Conservation (phyloP, 2,888 invertebrate species). For the Trissolcus brochymenae region DNA sequence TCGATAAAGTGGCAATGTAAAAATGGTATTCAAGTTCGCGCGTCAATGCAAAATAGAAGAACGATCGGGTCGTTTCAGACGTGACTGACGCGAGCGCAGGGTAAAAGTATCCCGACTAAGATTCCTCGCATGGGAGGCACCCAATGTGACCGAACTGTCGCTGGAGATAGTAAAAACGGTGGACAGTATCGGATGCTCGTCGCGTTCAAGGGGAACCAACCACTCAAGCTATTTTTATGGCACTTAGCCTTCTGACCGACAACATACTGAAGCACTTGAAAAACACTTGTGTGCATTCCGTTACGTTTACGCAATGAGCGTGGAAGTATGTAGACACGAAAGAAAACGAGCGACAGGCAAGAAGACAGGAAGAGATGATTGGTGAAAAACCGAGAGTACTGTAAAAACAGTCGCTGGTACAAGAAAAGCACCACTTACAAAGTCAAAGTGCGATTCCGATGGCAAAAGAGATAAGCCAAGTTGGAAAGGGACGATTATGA, state of each 20-base stretch:
- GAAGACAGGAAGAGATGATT: conserved; percentile 51
- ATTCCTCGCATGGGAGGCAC: conserved; percentile 42
- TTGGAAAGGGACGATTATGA: neutral
- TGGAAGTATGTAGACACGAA: conserved; percentile 55
- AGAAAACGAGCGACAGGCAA: conserved; percentile 40
- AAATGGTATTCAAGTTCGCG: conserved; percentile 4
- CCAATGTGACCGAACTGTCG: conserved; percentile 53
- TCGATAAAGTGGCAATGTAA: neutral
- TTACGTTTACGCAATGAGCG: conserved; percentile 69
- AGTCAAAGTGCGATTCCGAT: conserved; percentile 2
- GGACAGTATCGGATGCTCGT: conserved; percentile 61
- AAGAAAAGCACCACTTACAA: conserved; percentile 48
- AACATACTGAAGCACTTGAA: conserved; percentile 76
- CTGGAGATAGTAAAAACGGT: conserved; percentile 52
- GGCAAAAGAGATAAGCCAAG: neutral
- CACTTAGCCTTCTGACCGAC: conserved; percentile 72
- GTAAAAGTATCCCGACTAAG: conserved; percentile 34
- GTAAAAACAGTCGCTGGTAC: conserved; percentile 31
- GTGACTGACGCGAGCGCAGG: conserved; percentile 11
- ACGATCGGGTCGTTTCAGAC: neutral
- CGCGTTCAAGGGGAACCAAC: conserved; percentile 61
- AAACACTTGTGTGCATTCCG: conserved; percentile 76
- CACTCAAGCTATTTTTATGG: conserved; percentile 72
- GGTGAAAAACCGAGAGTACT: conserved; percentile 47
- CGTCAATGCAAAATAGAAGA: conserved; percentile 22